phyloP scores from a whole-genome alignment of 2,888 invertebrate genomes.

The Drosophila mayaguana region DNA sequence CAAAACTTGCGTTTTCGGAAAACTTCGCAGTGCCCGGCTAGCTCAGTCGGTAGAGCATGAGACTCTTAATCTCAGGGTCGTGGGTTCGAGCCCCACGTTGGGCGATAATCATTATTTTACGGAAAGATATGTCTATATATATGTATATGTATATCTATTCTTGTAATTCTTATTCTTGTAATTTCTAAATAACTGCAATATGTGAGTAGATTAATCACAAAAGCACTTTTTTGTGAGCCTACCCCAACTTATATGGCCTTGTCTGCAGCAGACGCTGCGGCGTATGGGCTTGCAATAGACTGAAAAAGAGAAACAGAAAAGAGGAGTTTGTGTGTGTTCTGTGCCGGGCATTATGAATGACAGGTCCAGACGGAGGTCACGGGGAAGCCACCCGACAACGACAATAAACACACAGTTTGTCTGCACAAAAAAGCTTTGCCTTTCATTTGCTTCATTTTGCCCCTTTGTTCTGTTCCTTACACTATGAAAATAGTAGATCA shows the following conservation, averaged over 20 bases:
- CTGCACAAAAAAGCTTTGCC: constrained; percentile 37
- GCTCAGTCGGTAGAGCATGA: constrained; percentile 80
- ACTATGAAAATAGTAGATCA: constrained; percentile 3
- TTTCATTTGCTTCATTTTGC: constrained; percentile 8
- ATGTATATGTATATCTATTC: too few relatives aligned
- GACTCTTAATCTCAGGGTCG: constrained; percentile 78
- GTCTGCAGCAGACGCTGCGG: constrained; percentile 42
- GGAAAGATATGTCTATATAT: too few relatives aligned
- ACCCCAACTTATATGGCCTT: constrained; percentile 62
- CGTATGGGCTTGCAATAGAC: not conserved
- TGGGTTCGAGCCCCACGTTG: constrained; percentile 43
- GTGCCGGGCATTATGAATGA: constrained; percentile 10
- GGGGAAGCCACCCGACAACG: constrained; percentile 34
- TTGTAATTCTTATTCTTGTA: not conserved
- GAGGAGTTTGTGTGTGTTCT: constrained; percentile 5
- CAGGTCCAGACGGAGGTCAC: constrained; percentile 37
- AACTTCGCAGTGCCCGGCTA: constrained; percentile 60
- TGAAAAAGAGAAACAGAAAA: not conserved
- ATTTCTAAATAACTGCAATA: constrained; percentile 2
- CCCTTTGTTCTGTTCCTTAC: not conserved
- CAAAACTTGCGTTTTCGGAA: not conserved
- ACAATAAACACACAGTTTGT: constrained; percentile 53
- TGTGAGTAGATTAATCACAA: not conserved
- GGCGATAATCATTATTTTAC: not conserved
- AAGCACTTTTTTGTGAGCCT: constrained; percentile 46